Evolutionary conservation across 2,797 vertebrate genomes (phyloP), one percentile per base, ranked within the genome.

Genomic region (Malacoraja senta): DNA sequence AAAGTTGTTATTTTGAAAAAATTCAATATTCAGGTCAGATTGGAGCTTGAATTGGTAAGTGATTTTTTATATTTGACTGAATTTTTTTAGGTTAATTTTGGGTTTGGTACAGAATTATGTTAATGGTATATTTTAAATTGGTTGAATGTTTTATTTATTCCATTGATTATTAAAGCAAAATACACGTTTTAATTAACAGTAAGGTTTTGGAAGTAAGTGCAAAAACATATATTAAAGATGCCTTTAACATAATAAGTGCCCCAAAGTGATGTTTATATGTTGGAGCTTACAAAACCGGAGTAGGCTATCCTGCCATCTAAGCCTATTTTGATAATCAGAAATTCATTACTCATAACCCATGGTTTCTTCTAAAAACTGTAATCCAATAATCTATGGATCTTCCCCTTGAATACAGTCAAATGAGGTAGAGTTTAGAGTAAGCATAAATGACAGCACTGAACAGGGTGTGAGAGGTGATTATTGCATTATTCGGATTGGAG

Each of bases 1-100:
- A 93, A 93, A 93, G 44, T 93, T 38, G 26, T 93, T 81, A 83
- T 93, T 93, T 93, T 93, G 79, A 93, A 63, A 93, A 77, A 93
- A 93, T 93, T 79, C 76, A 63, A 53, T 63, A 77, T 93, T 63
- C n/a, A 21, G 13, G 63, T 81, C 79, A 63, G 35, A 71, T 53
- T 83, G 79, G 93, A 93, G 44, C n/a, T 32, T 21, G 77, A 93
- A 63, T n/a, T 79, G 93, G 93, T 93, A 93, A 93, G 93, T 92
- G 24, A 92, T 74, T 0, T 13, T 65, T 32, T 12, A n/a, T 63
- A 19, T 17, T 19, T 35, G 35, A 17, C 12, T 61, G 24, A 84
- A 53, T 4, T 61, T 10, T 84, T 84, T 84, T 58, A 84, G 81
- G 4, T 68, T 63, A n/a, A 86, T 86, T 86, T 86, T 86, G 29